These are phyloP conservation scores for Tupaia chinensis DNA, from an alignment of 2,113 vertebrate genomes.

Conservation along the genomic window DNA sequence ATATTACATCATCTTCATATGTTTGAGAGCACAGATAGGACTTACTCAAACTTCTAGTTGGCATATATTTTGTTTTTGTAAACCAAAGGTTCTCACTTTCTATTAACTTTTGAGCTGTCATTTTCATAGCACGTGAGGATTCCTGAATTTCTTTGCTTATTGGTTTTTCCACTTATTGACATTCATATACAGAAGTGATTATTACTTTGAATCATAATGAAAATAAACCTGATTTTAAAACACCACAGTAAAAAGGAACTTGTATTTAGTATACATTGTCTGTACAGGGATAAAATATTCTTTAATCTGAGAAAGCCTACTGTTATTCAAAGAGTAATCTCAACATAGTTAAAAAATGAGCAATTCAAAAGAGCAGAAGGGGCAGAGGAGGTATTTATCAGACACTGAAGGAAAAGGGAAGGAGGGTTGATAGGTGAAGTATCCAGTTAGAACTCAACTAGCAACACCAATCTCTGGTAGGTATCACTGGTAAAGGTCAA, in stretches of 20 bases:
- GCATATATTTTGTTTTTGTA: slow-evolving; percentile 44
- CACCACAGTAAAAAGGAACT: neutral
- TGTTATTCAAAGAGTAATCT: slow-evolving; percentile 66
- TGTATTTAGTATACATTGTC: neutral
- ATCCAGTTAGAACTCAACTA: slow-evolving; percentile 81
- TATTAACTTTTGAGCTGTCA: neutral
- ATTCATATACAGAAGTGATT: slow-evolving; percentile 12
- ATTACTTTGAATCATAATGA: neutral
- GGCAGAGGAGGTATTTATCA: neutral
- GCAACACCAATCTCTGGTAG: slow-evolving; percentile 81
- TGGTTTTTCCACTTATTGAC: slow-evolving; percentile 38
- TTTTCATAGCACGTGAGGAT: slow-evolving; percentile 8
- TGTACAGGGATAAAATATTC: slow-evolving; percentile 32
- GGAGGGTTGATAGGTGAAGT: slow-evolving; percentile 80
- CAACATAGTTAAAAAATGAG: slow-evolving; percentile 25
- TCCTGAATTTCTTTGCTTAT: slow-evolving; percentile 20
- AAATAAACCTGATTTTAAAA: slow-evolving; percentile 45
- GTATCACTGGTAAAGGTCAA: slow-evolving; percentile 88
- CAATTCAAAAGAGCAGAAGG: neutral
- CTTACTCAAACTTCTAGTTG: neutral
- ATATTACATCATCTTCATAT: neutral
- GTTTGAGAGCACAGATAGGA: neutral
- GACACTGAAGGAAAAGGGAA: slow-evolving; percentile 67
- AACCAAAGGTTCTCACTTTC: slow-evolving; percentile 53
- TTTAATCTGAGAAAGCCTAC: slow-evolving; percentile 21